Base-by-base conservation (phyloP, 2,888 invertebrate genomes). In the Clitarchus hookeri region DNA sequence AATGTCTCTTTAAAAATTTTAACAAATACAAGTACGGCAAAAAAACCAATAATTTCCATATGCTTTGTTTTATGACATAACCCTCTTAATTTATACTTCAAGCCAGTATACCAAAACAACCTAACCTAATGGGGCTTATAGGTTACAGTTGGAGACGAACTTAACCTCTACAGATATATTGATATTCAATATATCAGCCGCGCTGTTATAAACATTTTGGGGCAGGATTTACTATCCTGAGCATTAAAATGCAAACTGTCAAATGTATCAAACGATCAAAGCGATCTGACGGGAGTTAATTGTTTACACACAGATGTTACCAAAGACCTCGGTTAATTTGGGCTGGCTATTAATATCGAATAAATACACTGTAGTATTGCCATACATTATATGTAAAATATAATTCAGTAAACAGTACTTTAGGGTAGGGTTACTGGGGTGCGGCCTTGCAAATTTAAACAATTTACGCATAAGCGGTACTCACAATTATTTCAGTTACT, bases 381-480 rank as follows among this genome's bases (percentile, higher is more conserved):
- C n/a, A 16, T 23, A 65, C 65, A 48, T 48, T 65, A 65, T 23
- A 65, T 16, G n/a, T 65, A 23, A 12, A 19, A 65, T 65, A 65
- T 16, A 19, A 65, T 65, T 19, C 0, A 65, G 0, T 65, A 65
- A 65, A 65, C 16, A 65, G 48, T 48, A 11, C 12, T 48, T 48
- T 48, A 48, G 12, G 48, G 48, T 16, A 65, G n/a, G 65, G 65
- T 65, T 65, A 65, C 8, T 65, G 65, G 65, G 65, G 65, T 65
- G 65, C 65, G 65, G 65, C 65, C 65, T 65, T 65, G 65, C 65
- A 65, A 65, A n/a, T 23, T 23, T n/a, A 65, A 65, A 65, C 65
- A 65, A 65, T 65, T 65, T 65, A 65, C 65, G 19, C 65, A 65
- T 6, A 65, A 65, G 23, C n/a, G 16, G 23, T n/a, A 65, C 65